Conservation (phyloP, 2,888 invertebrate species). For the Drosophila prostipennis region DNA sequence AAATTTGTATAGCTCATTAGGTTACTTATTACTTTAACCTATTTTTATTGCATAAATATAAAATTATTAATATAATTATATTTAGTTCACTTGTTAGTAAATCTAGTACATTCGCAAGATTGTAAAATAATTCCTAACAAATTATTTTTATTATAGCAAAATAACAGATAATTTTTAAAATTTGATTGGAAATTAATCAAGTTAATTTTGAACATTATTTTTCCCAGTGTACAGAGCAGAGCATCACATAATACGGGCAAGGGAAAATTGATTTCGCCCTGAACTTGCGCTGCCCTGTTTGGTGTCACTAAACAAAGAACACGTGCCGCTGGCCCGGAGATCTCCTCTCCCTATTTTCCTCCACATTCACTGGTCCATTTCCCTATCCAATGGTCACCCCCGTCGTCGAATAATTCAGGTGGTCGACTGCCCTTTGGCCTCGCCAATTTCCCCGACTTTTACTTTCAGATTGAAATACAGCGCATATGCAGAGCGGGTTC, state of each 20-base stretch:
- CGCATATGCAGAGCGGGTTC: constrained; percentile 1
- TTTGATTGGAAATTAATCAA: neutral
- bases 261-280: constrained; percentile 71
- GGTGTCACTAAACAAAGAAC: constrained; percentile 36
- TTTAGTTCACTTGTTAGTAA: too few species aligned
- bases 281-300: constrained; percentile 59
- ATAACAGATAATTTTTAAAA: too few species aligned
- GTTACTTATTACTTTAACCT: too few species aligned
- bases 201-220: neutral
- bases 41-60: too few species aligned
- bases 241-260: constrained; percentile 16
- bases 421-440: constrained; percentile 61
- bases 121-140: too few species aligned
- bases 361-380: neutral
- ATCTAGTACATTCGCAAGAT: too few species aligned
- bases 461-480: constrained; percentile 23
- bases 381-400: constrained; percentile 12
- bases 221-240: constrained; percentile 8
- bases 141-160: too few species aligned
- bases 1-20: too few species aligned
- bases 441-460: constrained; percentile 30
- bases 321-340: constrained; percentile 41
- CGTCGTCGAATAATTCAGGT: constrained; percentile 31
- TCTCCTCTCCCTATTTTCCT: constrained; percentile 2
- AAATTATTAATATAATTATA: too few species aligned